phyloP scores from a whole-genome alignment of 1,140 invertebrate species.

The Trinorchestia longiramus region DNA sequence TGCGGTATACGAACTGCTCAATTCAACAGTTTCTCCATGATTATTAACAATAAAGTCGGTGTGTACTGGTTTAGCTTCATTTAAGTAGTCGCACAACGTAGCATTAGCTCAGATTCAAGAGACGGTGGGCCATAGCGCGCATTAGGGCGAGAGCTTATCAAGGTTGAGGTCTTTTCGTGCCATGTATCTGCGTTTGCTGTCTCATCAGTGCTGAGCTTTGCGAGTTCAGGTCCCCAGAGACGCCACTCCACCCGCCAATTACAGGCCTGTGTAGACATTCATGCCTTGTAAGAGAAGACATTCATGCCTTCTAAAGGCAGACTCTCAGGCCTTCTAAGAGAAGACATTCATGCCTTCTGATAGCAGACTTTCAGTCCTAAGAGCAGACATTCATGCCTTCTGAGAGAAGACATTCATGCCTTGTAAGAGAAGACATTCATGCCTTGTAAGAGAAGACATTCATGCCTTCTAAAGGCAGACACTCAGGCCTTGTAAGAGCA shows the following conservation, averaged over 20 bases:
- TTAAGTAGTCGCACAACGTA: not conserved
- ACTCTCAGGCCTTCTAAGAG: too few species aligned
- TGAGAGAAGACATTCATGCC: too few species aligned
- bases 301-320: too few species aligned
- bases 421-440: not conserved
- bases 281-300: too few species aligned
- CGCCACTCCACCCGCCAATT: constrained; percentile 5
- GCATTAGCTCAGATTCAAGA: not conserved
- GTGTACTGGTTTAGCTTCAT: not conserved
- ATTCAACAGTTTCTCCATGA: not conserved
- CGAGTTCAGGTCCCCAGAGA: not conserved
- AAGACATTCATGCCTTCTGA: too few species aligned
- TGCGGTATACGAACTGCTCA: not conserved
- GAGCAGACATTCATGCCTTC: too few species aligned
- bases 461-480: too few species aligned
- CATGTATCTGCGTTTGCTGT: constrained; percentile 23
- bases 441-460: too few species aligned
- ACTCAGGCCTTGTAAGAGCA: too few species aligned
- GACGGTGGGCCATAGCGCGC: not conserved
- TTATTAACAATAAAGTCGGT: not conserved
- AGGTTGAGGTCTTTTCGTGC: not conserved
- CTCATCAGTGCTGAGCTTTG: not conserved
- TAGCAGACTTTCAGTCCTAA: too few species aligned
- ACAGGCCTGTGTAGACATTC: not conserved
- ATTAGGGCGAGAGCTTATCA: not conserved